Evolutionary conservation across 1,140 invertebrate genomes (phyloP), one percentile per base, ranked within the genome.

Genomic region (Scaptomyza pallida): DNA sequence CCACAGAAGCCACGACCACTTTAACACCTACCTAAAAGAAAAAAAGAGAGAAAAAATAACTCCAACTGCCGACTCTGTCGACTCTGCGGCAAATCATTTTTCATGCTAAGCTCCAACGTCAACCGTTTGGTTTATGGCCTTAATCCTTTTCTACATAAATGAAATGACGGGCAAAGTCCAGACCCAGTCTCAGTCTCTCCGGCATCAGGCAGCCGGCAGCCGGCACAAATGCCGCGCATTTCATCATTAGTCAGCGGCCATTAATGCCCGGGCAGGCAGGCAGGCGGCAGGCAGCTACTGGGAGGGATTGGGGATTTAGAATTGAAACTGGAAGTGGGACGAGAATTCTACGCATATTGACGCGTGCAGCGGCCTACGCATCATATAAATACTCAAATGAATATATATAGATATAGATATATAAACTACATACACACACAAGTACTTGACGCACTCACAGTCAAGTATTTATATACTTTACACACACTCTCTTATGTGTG

Each of bases 131-230:
- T 86, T 88, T 88, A 86, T 86, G 81, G 81, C 81, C 82, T 78
- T 86, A 88, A 88, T 86, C 81, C 82, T 86, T 86, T 86, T 86
- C 81, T 78, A 88, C 81, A 86, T 86, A 86, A 86, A 86, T 86
- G 82, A 81, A 79, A 78, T 64, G 73, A 72, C 73, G 35, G 35
- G 35, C 51, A 56, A 23, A 45, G 33, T 44, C 17, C 54, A 72
- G 56, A 50, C 50, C 43, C 35, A 57, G 35, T 19, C n/a, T 26
- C 35, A 21, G n/a, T 15, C 51, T 47, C 26, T n/a, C n/a, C n/a
- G n/a, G n/a, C n/a, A n/a, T n/a, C n/a, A n/a, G n/a, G n/a, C n/a
- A n/a, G n/a, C n/a, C n/a, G n/a, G n/a, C n/a, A n/a, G n/a, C n/a
- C 26, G 47, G 37, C 67, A 48, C 68, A 72, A 85, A 88, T 86